Percentiles rank a stretch among this genome's conserved stretches.
phyloP scores from a whole-genome alignment of 2,888 invertebrate species.

The Podabrus alpinus region DNA sequence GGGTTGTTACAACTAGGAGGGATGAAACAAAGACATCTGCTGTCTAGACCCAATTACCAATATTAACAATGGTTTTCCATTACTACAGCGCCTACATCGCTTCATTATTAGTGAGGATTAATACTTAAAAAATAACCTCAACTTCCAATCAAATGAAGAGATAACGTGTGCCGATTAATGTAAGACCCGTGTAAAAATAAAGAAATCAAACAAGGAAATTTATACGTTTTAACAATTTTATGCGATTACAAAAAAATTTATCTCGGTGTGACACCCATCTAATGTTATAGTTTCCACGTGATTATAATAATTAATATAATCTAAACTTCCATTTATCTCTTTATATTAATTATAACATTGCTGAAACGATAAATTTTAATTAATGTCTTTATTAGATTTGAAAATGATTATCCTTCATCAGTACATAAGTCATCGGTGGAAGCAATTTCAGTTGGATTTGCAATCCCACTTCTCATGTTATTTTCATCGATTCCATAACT shows the following conservation, averaged over 20 bases:
- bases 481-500: not conserved
- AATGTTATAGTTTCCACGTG: not conserved
- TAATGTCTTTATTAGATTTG: not conserved
- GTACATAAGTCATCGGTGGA: not conserved
- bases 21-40: slow-evolving; percentile 34
- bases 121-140: not conserved
- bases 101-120: not conserved
- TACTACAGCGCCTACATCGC: slow-evolving; percentile 28
- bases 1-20: slow-evolving; percentile 18
- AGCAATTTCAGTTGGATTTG: not conserved
- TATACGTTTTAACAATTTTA: not conserved
- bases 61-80: slow-evolving; percentile 44
- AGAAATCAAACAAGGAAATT: not conserved
- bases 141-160: not conserved
- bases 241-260: not conserved
- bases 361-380: not conserved
- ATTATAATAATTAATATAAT: not conserved
- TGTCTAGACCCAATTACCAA: slow-evolving; percentile 45
- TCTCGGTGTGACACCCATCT: not conserved
- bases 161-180: not conserved
- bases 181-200: not conserved
- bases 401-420: not conserved
- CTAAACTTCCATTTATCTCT: not conserved
- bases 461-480: not conserved
- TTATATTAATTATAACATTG: not conserved